Evolutionary conservation across 2,797 vertebrate genomes (phyloP).

Genomic region (Protosalanx chinensis): DNA sequence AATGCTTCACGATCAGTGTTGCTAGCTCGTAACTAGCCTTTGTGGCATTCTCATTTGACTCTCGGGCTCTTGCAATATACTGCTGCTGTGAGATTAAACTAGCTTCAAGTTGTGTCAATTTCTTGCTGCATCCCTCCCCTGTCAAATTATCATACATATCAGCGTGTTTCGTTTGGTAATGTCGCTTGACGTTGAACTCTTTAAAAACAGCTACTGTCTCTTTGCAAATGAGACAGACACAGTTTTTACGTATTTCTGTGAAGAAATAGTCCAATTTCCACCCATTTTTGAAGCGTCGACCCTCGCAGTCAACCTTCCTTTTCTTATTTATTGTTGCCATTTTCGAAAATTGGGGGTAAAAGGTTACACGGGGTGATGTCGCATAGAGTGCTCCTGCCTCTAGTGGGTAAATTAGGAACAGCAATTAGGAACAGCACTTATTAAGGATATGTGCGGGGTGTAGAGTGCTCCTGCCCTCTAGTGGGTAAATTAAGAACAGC

Average conservation of each 20-base stretch:
- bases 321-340: too few species aligned
- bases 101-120: background rate
- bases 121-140: background rate
- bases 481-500: too few species aligned
- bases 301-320: conserved; percentile 34
- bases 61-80: background rate
- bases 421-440: too few species aligned
- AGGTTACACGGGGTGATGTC: too few species aligned
- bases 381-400: too few species aligned
- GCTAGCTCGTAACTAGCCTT: conserved; percentile 6
- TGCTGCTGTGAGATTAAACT: background rate
- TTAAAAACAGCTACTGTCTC: conserved; percentile 23
- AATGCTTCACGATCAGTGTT: background rate
- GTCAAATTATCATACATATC: background rate
- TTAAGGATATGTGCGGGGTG: too few species aligned
- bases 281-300: conserved; percentile 11
- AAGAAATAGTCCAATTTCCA: conserved; percentile 34
- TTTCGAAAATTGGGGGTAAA: too few species aligned
- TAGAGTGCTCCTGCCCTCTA: too few species aligned
- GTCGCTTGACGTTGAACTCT: conserved; percentile 27
- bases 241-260: conserved; percentile 32
- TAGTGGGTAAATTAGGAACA: too few species aligned
- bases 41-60: background rate
- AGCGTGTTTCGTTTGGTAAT: background rate
- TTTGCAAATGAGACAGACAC: conserved; percentile 34